Base-by-base conservation (phyloP, 2,113 vertebrate genomes). In the Tichodroma muraria region DNA sequence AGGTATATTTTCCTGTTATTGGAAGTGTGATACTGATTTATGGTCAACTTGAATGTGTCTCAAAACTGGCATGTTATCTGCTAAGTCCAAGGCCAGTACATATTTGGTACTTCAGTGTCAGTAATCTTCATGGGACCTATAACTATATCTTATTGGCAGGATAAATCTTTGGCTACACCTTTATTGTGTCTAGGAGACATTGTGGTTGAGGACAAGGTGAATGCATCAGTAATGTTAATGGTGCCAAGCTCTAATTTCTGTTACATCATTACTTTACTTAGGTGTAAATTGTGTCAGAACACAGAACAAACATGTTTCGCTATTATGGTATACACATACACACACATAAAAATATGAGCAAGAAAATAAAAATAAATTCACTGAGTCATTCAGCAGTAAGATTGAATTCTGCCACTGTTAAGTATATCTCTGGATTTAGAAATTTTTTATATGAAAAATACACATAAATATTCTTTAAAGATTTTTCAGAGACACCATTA, bases 41-140 rank as follows among this genome's bases (percentile, higher is more conserved):
- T 80, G 89, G 81, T 91, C 87, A 81, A 28, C 91, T 92, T 88
- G 92, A 87, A 94, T 92, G 91, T 88, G 60, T 89, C 83, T 97
- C 92, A 96, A 94, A 96, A 97, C 94, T 95, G 94, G 75, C 91
- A 94, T 79, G 87, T 95, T 96, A 95, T 94, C 90, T 95, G 59
- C 85, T 75, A 64, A 95, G 97, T 96, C 95, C 93, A 96, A 96
- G 96, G 89, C 95, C 94, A 80, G 94, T 93, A 89, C 85, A 84
- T 95, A 94, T 94, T 96, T 96, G 93, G 57, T 75, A 78, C 61
- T 75, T 91, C 85, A 54, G 66, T 87, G 54, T 96, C 89, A 94
- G 80, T 76, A 89, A 63, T 94, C 92, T 96, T 96, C 89, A 94
- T 95, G 94, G 60, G 88, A 92, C 85, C 80, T 88, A 73, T 93